Evolutionary conservation across 2,113 vertebrate genomes (phyloP).

Genomic region (Glaucidium brasilianum): DNA sequence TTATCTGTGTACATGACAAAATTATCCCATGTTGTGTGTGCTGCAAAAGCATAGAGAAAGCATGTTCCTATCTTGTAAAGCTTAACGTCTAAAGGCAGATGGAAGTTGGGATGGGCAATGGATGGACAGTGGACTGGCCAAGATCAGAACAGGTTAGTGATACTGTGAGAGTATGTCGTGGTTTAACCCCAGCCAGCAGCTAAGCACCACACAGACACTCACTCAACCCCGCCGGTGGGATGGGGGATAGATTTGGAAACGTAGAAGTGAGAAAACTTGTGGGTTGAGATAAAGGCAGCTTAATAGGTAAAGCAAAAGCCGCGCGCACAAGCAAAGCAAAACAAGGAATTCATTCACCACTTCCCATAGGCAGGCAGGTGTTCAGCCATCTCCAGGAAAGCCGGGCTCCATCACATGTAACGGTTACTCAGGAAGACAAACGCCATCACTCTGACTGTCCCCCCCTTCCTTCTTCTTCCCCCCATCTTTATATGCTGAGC

Average conservation of each 20-base stretch:
- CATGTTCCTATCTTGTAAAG: neutral
- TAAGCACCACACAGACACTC: fast-evolving
- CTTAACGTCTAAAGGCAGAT: neutral
- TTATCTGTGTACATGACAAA: neutral
- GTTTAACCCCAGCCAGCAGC: neutral
- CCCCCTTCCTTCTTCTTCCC: neutral
- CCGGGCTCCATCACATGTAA: neutral
- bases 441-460: fast-evolving
- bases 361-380: neutral
- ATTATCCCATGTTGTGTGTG: neutral
- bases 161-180: neutral
- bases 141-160: neutral
- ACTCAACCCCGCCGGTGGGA: fast-evolving
- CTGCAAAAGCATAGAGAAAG: neutral
- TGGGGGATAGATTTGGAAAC: neutral
- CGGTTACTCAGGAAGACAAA: neutral
- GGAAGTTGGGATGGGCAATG: neutral
- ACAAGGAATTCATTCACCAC: neutral
- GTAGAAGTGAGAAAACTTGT: neutral
- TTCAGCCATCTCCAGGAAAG: neutral
- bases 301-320: neutral
- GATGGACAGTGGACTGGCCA: neutral
- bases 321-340: fast-evolving
- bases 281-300: neutral
- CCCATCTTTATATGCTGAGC: neutral